A percentile compares a stretch with the other conserved stretches of the same genome.
These are phyloP conservation scores for Clavelina lepadiformis DNA, from an alignment of 23 tunicate genomes.

Conservation along the genomic window DNA sequence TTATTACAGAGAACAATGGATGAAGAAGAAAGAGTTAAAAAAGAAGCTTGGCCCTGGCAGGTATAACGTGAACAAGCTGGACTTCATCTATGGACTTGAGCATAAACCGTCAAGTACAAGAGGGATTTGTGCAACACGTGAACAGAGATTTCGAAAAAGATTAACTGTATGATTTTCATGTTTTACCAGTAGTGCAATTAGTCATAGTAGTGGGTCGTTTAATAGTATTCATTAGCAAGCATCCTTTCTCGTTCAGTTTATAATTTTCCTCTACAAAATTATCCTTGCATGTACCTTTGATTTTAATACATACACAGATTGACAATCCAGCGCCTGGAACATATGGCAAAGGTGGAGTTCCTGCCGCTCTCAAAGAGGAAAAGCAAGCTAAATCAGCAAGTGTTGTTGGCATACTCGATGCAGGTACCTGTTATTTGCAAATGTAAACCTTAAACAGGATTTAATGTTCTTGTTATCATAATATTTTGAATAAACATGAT, in stretches of 20 bases:
- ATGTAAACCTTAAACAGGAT: too few relatives aligned
- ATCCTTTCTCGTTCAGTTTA: too few relatives aligned
- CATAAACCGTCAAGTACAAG: slow-evolving; percentile 54
- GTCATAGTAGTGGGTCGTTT: too few relatives aligned
- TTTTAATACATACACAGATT: slow-evolving; percentile 8
- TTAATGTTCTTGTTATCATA: too few relatives aligned
- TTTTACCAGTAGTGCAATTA: too few relatives aligned
- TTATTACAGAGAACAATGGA: slow-evolving; percentile 53
- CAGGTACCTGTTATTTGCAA: too few relatives aligned
- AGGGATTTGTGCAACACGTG: slow-evolving; percentile 56
- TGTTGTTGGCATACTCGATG: slow-evolving; percentile 65
- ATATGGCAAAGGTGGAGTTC: slow-evolving; percentile 76
- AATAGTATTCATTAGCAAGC: too few relatives aligned
- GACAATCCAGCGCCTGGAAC: slow-evolving; percentile 83
- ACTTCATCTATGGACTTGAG: slow-evolving; percentile 35
- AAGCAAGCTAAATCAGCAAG: slow-evolving; percentile 47
- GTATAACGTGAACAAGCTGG: slow-evolving; percentile 55
- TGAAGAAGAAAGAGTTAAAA: slow-evolving; percentile 56
- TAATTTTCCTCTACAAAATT: too few relatives aligned
- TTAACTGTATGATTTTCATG: slow-evolving; percentile 10
- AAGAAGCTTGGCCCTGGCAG: slow-evolving; percentile 76
- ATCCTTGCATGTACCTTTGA: too few relatives aligned
- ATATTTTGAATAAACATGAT: too few relatives aligned
- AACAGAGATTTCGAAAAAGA: slow-evolving; percentile 53
- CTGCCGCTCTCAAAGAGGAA: slow-evolving; percentile 47